A percentile compares a stretch with the other conserved stretches of the same genome.
phyloP scores from a whole-genome alignment of 2,888 invertebrate species.

The Helobdella robusta region DNA sequence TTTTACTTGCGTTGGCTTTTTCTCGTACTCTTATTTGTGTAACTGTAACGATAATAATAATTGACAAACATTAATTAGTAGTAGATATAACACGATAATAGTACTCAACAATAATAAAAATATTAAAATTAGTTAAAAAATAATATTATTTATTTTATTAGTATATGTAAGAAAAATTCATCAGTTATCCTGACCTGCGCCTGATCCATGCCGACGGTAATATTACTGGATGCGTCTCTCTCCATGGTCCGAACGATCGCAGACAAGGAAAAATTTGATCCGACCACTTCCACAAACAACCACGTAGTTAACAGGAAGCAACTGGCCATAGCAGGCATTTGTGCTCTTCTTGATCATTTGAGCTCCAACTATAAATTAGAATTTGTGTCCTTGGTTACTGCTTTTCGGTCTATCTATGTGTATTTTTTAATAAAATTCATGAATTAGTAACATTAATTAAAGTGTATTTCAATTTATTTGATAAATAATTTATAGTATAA shows the following conservation, averaged over 20 bases:
- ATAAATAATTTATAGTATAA: conserved; percentile 11
- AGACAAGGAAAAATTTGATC: too few species aligned
- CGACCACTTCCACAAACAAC: conserved; percentile 49
- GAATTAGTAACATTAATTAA: background rate
- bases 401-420: background rate
- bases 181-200: too few species aligned
- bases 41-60: too few species aligned
- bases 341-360: conserved; percentile 60
- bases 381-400: conserved; percentile 62
- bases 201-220: conserved; percentile 64
- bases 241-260: conserved; percentile 60
- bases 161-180: too few species aligned
- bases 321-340: conserved; percentile 61
- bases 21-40: too few species aligned
- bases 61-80: too few species aligned
- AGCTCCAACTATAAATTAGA: conserved; percentile 61
- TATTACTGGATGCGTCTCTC: conserved; percentile 63
- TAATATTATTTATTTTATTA: too few species aligned
- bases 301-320: conserved; percentile 57
- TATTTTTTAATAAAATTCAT: background rate
- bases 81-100: too few species aligned
- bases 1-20: too few species aligned
- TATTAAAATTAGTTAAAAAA: too few species aligned
- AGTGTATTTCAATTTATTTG: background rate
- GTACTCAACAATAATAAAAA: too few species aligned